phyloP scores from a whole-genome alignment of 2,113 vertebrate species.

The Ageneiosus marmoratus region DNA sequence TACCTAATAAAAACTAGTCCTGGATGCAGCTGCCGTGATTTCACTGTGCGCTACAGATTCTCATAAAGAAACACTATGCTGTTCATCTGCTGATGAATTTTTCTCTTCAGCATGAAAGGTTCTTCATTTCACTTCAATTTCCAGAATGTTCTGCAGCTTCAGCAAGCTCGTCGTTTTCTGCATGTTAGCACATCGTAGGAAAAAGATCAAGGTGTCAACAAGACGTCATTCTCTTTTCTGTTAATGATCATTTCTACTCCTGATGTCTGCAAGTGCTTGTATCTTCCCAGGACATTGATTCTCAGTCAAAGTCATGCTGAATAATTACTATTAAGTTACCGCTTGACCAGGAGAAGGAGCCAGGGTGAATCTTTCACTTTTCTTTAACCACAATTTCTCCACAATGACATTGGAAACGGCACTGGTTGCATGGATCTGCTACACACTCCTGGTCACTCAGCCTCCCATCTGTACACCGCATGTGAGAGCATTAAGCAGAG shows the following conservation, averaged over 20 bases:
- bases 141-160: background rate
- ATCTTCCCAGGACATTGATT: background rate
- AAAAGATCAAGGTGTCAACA: background rate
- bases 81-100: background rate
- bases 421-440: constrained; percentile 17
- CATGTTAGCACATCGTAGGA: background rate
- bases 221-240: background rate
- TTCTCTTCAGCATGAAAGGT: background rate
- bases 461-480: constrained; percentile 18
- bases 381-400: no score
- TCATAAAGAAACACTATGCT: background rate
- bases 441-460: constrained; percentile 25
- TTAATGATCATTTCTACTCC: background rate
- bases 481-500: constrained; percentile 12
- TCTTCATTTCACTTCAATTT: background rate
- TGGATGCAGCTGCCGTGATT: background rate
- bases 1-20: background rate
- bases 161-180: background rate
- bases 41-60: background rate
- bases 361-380: background rate
- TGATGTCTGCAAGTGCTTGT: background rate
- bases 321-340: background rate
- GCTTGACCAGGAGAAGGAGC: background rate
- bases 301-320: background rate
- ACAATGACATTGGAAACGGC: constrained; percentile 10